A percentile compares a stretch with the other conserved stretches of the same genome.
Conservation (phyloP, 2,888 invertebrate species). For the Nephrotoma guestfalica region DNA sequence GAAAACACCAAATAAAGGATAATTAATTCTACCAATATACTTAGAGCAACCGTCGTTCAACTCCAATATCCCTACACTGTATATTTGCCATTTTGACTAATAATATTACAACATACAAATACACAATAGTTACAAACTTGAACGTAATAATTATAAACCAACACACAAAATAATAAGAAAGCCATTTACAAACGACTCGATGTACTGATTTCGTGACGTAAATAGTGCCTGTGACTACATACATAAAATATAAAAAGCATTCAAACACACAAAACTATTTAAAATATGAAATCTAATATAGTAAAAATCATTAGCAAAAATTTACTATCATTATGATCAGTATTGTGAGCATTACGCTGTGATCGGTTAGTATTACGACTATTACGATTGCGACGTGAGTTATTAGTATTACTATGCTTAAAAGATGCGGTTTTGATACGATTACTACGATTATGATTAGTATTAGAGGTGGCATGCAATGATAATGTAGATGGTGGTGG, state of each 20-base stretch:
- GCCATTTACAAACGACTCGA: not conserved
- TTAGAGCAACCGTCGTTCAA: not conserved
- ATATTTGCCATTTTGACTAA: not conserved
- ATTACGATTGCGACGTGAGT: constrained; percentile 15
- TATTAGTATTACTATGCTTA: not conserved
- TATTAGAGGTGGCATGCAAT: not conserved
- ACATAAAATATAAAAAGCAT: not conserved
- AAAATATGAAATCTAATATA: constrained; percentile 31
- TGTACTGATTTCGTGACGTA: not conserved
- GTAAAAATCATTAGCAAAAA: constrained; percentile 28
- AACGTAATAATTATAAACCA: not conserved
- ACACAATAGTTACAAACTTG: not conserved
- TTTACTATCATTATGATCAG: constrained; percentile 8
- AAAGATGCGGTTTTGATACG: not conserved
- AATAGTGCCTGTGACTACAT: not conserved
- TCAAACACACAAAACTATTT: constrained; percentile 9
- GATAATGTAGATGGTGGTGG: not conserved
- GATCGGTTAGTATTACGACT: constrained; percentile 11
- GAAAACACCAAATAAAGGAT: not conserved
- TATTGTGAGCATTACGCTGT: constrained; percentile 7
- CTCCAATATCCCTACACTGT: not conserved
- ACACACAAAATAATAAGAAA: not conserved
- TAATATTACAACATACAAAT: not conserved
- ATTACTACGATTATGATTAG: not conserved
- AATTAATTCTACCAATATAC: not conserved